Percentiles rank a stretch among this genome's conserved stretches.
Conservation (phyloP, 2,888 invertebrate genomes). For the Steinernema carpocapsae region DNA sequence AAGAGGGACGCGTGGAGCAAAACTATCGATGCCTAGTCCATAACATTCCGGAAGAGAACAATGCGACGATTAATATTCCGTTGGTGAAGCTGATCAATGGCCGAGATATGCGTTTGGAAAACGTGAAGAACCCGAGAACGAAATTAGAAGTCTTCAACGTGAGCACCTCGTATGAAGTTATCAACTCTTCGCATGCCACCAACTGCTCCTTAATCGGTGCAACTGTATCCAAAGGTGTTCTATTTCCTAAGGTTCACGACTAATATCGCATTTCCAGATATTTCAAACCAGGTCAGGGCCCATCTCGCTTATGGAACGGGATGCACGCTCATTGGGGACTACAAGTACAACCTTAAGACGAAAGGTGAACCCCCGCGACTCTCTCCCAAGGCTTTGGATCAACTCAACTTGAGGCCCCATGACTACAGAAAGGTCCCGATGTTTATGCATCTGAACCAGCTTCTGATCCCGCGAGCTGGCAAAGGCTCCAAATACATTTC, state of each 20-base stretch:
- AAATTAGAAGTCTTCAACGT: neutral
- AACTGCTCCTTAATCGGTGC: neutral
- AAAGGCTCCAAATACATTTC: conserved; percentile 26
- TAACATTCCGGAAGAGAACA: conserved; percentile 41
- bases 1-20: conserved; percentile 35
- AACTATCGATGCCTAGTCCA: conserved; percentile 45
- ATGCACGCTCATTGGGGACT: conserved; percentile 51
- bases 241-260: neutral
- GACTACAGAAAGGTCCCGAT: conserved; percentile 47
- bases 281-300: conserved; percentile 47
- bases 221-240: conserved; percentile 5
- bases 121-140: conserved; percentile 44
- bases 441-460: conserved; percentile 47
- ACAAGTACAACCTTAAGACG: conserved; percentile 43
- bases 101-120: conserved; percentile 44
- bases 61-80: conserved; percentile 46
- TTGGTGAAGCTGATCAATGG: conserved; percentile 44
- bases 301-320: conserved; percentile 51
- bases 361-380: neutral
- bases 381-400: conserved; percentile 16
- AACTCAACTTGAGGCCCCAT: conserved; percentile 31
- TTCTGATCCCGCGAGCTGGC: conserved; percentile 37
- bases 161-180: conserved; percentile 35
- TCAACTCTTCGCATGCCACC: conserved; percentile 39
- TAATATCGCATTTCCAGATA: conserved; percentile 35